These are phyloP conservation scores for Cheilosia urbana DNA, from an alignment of 2,888 invertebrate species.

Conservation along the genomic window DNA sequence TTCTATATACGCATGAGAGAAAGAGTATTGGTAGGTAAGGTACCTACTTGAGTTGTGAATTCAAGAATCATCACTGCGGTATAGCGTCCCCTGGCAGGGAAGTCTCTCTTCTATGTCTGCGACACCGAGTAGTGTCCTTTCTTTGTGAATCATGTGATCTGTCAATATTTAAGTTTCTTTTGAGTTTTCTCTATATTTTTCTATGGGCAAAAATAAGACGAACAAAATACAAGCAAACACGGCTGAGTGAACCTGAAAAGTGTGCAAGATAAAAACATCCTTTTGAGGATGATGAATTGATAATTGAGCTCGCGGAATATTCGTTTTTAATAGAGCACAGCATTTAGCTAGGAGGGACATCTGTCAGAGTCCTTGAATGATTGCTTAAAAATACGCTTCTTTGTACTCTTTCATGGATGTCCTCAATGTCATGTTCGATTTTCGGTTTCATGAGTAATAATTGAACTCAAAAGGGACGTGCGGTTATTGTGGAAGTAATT, in stretches of 20 bases:
- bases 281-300: slow-evolving; percentile 70
- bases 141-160: slow-evolving; percentile 65
- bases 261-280: slow-evolving; percentile 31
- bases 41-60: slow-evolving; percentile 24
- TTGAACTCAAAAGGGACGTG: slow-evolving; percentile 18
- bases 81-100: slow-evolving; percentile 6
- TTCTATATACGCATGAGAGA: slow-evolving; percentile 22
- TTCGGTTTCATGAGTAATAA: slow-evolving; percentile 50
- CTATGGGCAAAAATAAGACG: background rate
- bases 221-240: background rate
- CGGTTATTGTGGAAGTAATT: background rate
- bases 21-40: slow-evolving; percentile 1
- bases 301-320: slow-evolving; percentile 70
- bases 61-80: slow-evolving; percentile 51
- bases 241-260: slow-evolving; percentile 58
- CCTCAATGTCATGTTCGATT: slow-evolving; percentile 22
- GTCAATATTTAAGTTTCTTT: slow-evolving; percentile 70
- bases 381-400: slow-evolving; percentile 25
- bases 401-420: background rate
- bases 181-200: slow-evolving; percentile 20
- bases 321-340: slow-evolving; percentile 21
- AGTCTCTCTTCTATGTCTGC: slow-evolving; percentile 7
- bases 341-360: slow-evolving; percentile 39
- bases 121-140: slow-evolving; percentile 47
- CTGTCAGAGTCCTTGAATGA: slow-evolving; percentile 64